Percentiles rank a stretch among this genome's conserved stretches.
Conservation (phyloP, 2,113 vertebrate species). For the Leptodactylus fuscus region DNA sequence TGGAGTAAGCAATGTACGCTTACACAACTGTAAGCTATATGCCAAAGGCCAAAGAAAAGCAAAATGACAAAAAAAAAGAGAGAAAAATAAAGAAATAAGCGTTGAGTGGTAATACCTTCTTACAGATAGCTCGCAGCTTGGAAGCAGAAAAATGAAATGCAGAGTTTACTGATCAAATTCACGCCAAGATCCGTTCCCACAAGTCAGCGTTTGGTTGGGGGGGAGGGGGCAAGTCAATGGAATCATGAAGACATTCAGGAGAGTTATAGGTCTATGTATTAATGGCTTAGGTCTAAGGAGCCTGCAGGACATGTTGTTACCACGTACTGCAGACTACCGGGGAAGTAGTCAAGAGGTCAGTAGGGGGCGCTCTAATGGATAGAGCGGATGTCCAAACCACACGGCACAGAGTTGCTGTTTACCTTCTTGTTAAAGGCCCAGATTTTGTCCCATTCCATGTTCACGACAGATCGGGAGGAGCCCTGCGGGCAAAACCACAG, state of each 20-base stretch:
- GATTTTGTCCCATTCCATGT: constrained; percentile 99
- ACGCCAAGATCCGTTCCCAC: constrained; percentile 69
- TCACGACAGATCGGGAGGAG: constrained; percentile 95
- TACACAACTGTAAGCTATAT: constrained; percentile 74
- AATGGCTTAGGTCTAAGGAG: background rate
- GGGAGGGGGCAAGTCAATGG: constrained; percentile 59
- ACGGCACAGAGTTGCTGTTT: constrained; percentile 26
- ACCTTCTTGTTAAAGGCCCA: constrained; percentile 99
- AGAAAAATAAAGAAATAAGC: constrained; percentile 75
- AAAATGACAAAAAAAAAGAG: constrained; percentile 51
- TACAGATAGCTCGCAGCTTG: constrained; percentile 99
- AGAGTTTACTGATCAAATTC: constrained; percentile 84
- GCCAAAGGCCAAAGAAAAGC: constrained; percentile 71
- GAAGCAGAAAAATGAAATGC: constrained; percentile 99
- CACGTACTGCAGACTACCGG: constrained; percentile 11
- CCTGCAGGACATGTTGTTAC: background rate
- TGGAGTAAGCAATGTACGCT: constrained; percentile 69
- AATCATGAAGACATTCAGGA: constrained; percentile 50
- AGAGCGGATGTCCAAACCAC: background rate
- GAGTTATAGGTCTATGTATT: background rate
- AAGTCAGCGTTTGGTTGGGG: constrained; percentile 62
- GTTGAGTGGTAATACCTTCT: constrained; percentile 93
- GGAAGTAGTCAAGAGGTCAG: background rate
- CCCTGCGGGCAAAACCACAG: constrained; percentile 75
- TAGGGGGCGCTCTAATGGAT: background rate